Conservation (phyloP, 2,113 vertebrate species). For the Balaeniceps rex region DNA sequence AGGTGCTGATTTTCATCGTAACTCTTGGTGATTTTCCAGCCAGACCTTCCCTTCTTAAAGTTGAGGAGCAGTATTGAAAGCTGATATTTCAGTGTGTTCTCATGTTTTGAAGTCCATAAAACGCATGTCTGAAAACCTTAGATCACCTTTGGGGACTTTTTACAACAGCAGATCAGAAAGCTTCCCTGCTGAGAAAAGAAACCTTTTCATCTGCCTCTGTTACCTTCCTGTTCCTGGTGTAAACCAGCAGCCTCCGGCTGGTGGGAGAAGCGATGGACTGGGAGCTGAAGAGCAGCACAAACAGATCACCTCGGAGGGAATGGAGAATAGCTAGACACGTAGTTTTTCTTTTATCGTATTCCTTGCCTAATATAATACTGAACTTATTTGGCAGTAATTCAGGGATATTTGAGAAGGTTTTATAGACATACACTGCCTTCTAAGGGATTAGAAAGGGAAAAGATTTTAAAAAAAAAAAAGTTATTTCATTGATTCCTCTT, state of each 20-base stretch:
- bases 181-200: not conserved
- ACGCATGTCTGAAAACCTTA: not conserved
- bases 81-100: not conserved
- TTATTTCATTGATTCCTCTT: not conserved
- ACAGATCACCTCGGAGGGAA: not conserved
- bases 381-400: not conserved
- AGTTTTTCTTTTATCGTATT: not conserved
- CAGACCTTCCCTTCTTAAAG: not conserved
- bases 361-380: not conserved
- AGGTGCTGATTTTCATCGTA: not conserved
- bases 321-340: not conserved
- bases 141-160: not conserved
- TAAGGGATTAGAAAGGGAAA: not conserved
- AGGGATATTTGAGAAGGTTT: not conserved
- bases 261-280: not conserved
- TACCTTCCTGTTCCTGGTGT: not conserved
- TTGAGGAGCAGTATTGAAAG: not conserved
- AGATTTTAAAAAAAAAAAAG: not conserved
- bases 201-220: not conserved
- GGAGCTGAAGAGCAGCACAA: not conserved
- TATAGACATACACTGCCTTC: not conserved
- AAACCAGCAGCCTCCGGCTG: not conserved
- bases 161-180: not conserved
- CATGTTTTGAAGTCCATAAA: not conserved
- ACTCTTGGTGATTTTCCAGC: not conserved